Base-by-base conservation (phyloP, 2,113 vertebrate species). In the Tringa solitaria region DNA sequence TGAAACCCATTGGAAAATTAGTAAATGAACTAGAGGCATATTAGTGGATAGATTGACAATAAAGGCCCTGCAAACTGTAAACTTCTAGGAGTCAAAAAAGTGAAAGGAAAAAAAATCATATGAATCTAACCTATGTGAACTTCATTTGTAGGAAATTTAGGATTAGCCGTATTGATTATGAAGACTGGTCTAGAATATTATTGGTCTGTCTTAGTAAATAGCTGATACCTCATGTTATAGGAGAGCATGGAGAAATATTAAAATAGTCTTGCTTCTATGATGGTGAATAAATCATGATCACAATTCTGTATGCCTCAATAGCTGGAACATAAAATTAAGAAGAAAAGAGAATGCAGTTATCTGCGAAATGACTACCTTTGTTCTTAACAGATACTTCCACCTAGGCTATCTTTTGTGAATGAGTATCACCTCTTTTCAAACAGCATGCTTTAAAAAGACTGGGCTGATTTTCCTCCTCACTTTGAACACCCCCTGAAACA, bases 401-500 rank as follows among this genome's bases (percentile, higher is more conserved):
- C 27, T 43, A 48, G 35, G 45, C 30, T 68, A 64, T 7, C 6
- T 76, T 84, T 90, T 39, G 43, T 64, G 45, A 51, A 33, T 33
- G 27, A 48, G 10, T 41, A 76, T 73, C 59, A 32, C 6, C 22
- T 56, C 30, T 80, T 73, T 80, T 83, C 37, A 86, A 92, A 89
- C 8, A 8, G 10, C 20, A 19, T n/a, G 45, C 35, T 80, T 57
- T 48, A 22, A 59, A 88, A 64, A 74, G 30, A 41, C 63, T 60
- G 48, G 35, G 27, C 32, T 84, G 54, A 43, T 89, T 92, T 90
- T 94, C 30, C 23, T 88, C 35, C 67, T 61, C 7, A 1, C 51
- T 89, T 92, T 19, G 35, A 68, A 48, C 56, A 56, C 20, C 45
- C 33, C 73, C 79, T 76, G 91, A 94, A 96, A 50, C 41, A 60